Evolutionary conservation across 2,797 vertebrate genomes (phyloP), one percentile per base, ranked within the genome.

Genomic region (Halcyon leucocephala): DNA sequence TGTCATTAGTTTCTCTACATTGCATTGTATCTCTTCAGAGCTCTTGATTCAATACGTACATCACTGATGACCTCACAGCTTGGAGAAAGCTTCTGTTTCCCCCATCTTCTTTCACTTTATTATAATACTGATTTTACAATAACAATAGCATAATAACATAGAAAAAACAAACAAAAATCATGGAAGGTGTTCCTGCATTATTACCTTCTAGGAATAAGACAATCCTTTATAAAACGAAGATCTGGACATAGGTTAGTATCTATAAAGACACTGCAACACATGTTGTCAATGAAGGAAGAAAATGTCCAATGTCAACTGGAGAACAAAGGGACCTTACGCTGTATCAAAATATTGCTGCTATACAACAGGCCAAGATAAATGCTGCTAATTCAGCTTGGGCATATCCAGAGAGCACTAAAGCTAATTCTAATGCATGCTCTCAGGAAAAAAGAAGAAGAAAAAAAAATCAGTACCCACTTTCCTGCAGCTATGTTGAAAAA

Each of bases 11-110:
- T 58, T 19, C 41, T 82, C 54, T 84, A 57, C 86, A 48, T 37
- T 31, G 33, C 49, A 52, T 6, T 49, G 16, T 18, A 91, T 29
- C 14, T 84, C 25, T 42, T 69, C 42, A 65, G 46, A 92, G 33
- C 11, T 77, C 49, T 54, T 24, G 1, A 82, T 64, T 73, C 39
- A 66, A 19, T 44, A 79, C 3, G 39, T 11, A 37, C 2, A 42
- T 12, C 1, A 0, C 0, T 58, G 29, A 65, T 67, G 21, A 65
- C 5, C 8, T 82, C n/a, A 20, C 14, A 62, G 46, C 7, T 51
- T 55, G 35, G 24, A 10, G 81, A 65, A 86, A 81, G 15, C 42
- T 72, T 66, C 2, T 67, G 28, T 57, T 62, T 73, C 16, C 4
- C 4, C 4, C 12, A 64, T 55, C 31, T 33, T 69, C 37, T 89